phyloP scores from a whole-genome alignment of 2,113 vertebrate species.

The Ictidomys tridecemlineatus region DNA sequence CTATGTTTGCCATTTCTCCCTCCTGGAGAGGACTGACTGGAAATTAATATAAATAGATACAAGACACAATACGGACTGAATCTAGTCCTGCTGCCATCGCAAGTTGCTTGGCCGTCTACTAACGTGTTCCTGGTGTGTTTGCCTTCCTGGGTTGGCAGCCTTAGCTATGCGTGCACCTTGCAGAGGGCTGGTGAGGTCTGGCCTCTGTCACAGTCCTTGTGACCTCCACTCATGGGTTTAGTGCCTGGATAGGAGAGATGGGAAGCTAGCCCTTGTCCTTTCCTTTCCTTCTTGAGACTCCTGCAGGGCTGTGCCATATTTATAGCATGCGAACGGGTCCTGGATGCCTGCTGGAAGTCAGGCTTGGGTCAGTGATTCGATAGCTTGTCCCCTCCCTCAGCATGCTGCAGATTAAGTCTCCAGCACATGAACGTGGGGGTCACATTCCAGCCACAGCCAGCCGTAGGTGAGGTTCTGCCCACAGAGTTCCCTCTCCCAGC shows the following conservation, averaged over 20 bases:
- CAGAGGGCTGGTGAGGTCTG: not conserved
- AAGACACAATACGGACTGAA: not conserved
- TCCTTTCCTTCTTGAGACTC: not conserved
- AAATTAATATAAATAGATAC: not conserved
- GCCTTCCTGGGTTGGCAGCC: not conserved
- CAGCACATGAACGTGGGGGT: not conserved
- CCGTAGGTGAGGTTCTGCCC: not conserved
- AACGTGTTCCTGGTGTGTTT: rapidly evolving
- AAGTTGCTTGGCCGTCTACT: not conserved
- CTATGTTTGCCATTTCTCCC: not conserved
- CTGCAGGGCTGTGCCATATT: not conserved
- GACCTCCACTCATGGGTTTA: not conserved
- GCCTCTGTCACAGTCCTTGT: rapidly evolving
- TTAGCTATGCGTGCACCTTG: not conserved
- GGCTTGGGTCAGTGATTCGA: not conserved
- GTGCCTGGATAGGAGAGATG: not conserved
- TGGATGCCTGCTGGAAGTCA: not conserved
- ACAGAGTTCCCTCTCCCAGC: not conserved
- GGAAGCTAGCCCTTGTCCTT: not conserved
- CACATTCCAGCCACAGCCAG: not conserved
- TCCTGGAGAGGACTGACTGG: not conserved
- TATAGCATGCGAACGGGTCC: not conserved
- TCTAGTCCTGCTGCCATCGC: not conserved
- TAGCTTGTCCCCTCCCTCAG: not conserved
- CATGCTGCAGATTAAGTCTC: not conserved